Conservation (phyloP, 2,797 vertebrate genomes). For the Myiothlypis coronata region DNA sequence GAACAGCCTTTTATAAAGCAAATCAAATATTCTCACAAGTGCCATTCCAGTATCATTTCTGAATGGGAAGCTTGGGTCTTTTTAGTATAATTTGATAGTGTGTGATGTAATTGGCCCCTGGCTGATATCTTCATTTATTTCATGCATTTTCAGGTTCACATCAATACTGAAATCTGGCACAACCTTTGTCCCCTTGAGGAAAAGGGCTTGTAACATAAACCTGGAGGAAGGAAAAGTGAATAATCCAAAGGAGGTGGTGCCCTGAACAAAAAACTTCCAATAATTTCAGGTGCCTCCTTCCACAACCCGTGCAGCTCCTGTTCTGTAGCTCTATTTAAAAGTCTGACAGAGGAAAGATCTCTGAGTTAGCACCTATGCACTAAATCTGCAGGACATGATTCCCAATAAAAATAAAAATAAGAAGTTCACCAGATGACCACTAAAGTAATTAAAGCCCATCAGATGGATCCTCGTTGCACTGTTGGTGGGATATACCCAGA, state of each 20-base stretch:
- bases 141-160: background rate
- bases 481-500: background rate
- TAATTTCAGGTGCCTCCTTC: fast-evolving
- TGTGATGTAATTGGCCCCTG: background rate
- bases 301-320: background rate
- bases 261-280: background rate
- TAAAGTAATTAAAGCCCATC: constrained; percentile 11
- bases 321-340: background rate
- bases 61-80: background rate
- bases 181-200: background rate
- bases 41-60: background rate
- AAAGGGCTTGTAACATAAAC: background rate
- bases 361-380: background rate
- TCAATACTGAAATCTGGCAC: background rate
- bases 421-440: background rate
- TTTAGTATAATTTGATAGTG: background rate
- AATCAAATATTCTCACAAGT: constrained; percentile 2
- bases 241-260: background rate
- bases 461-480: background rate
- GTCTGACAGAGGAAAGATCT: background rate
- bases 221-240: background rate
- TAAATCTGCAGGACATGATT: background rate
- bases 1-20: background rate
- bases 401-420: background rate
- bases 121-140: constrained; percentile 13